Conservation (phyloP, 2,113 vertebrate species). For the Prionailurus bengalensis region DNA sequence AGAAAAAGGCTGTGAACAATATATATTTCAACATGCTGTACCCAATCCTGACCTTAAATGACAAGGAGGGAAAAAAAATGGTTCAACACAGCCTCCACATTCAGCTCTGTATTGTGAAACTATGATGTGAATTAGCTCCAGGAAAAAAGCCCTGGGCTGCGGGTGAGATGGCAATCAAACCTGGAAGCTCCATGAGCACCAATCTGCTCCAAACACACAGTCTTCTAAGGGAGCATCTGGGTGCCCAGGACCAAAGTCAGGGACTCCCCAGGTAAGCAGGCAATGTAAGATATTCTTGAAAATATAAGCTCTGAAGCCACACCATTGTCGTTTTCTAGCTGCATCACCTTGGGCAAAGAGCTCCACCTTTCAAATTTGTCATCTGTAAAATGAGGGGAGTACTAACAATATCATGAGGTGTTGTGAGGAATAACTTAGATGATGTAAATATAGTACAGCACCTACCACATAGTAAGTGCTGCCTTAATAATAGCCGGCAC, state of each 20-base stretch:
- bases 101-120: conserved; percentile 61
- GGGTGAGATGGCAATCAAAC: not conserved
- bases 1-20: conserved; percentile 79
- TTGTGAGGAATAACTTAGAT: not conserved
- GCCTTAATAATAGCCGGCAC: not conserved
- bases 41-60: conserved; percentile 60
- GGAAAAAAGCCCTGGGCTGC: not conserved
- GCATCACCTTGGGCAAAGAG: not conserved
- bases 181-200: not conserved
- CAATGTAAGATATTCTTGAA: not conserved
- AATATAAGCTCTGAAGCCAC: not conserved
- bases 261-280: not conserved
- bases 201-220: not conserved
- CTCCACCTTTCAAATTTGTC: not conserved
- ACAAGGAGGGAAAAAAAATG: conserved; percentile 60
- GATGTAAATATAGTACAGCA: not conserved
- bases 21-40: conserved; percentile 79
- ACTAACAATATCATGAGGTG: not conserved
- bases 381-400: not conserved
- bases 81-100: conserved; percentile 3
- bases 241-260: not conserved
- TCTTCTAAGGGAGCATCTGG: not conserved
- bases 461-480: not conserved
- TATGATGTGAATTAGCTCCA: not conserved
- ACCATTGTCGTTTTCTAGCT: rapidly evolving